These are phyloP conservation scores for Zingel zingel DNA, from an alignment of 2,113 vertebrate genomes.

Conservation along the genomic window DNA sequence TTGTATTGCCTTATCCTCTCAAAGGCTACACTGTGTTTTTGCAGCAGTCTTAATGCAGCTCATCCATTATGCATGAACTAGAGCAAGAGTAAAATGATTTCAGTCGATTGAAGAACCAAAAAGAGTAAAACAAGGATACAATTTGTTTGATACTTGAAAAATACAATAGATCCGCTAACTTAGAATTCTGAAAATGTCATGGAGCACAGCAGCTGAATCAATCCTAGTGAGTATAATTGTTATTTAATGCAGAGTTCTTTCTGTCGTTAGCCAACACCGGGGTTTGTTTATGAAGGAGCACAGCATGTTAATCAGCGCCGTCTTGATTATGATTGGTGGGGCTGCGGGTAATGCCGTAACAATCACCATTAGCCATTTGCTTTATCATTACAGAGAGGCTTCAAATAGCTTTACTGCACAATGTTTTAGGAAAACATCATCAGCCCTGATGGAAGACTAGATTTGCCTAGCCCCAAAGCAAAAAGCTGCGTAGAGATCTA, in stretches of 20 bases:
- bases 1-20: not conserved
- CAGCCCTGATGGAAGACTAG: conserved; percentile 50
- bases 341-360: conserved; percentile 56
- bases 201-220: conserved; percentile 49
- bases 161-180: not conserved
- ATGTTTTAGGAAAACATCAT: conserved; percentile 60
- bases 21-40: not conserved
- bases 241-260: conserved; percentile 54
- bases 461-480: conserved; percentile 39
- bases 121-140: not conserved
- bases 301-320: conserved; percentile 72
- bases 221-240: conserved; percentile 62
- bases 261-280: conserved; percentile 60
- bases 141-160: not conserved
- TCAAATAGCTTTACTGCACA: conserved; percentile 52
- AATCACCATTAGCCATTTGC: conserved; percentile 66
- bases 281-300: conserved; percentile 69
- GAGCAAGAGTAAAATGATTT: not conserved
- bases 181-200: conserved; percentile 32
- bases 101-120: not conserved
- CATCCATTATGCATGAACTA: conserved; percentile 6
- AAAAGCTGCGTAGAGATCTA: not conserved
- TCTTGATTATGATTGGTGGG: conserved; percentile 79
- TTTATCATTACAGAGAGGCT: conserved; percentile 65
- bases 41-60: not conserved